These are phyloP conservation scores for Lordiphosa collinella DNA, from an alignment of 1,140 invertebrate genomes.

Conservation along the genomic window DNA sequence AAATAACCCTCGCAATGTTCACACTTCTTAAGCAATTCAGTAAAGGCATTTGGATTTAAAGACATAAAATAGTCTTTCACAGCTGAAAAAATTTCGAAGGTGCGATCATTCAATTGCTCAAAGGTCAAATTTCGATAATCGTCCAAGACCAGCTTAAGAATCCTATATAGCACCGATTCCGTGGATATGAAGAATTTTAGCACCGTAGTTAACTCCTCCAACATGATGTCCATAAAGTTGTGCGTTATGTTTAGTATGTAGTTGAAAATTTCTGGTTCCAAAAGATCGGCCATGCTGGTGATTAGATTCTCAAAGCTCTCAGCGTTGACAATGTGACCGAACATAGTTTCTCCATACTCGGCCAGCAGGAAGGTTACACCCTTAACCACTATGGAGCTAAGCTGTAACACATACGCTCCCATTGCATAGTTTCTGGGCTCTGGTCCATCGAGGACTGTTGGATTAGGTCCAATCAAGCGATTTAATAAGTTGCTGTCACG, in stretches of 20 bases:
- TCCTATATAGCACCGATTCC: constrained; percentile 41
- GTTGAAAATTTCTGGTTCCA: constrained; percentile 6
- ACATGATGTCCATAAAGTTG: constrained; percentile 28
- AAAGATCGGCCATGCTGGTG: constrained; percentile 13
- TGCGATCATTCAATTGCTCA: not conserved
- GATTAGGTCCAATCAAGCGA: constrained; percentile 13
- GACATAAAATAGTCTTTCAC: constrained; percentile 34
- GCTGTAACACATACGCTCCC: constrained; percentile 18
- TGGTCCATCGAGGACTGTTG: not conserved
- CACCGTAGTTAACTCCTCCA: constrained; percentile 23
- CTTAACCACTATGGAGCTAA: constrained; percentile 26
- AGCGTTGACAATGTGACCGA: constrained; percentile 29
- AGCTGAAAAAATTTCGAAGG: constrained; percentile 4
- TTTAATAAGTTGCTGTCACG: not conserved
- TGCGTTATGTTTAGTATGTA: constrained; percentile 19
- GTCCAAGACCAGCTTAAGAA: constrained; percentile 18
- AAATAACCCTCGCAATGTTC: constrained; percentile 34
- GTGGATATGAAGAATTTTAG: constrained; percentile 42
- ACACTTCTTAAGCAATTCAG: constrained; percentile 17
- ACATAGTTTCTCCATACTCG: constrained; percentile 25
- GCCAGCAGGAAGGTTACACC: constrained; percentile 11
- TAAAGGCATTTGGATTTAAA: constrained; percentile 48
- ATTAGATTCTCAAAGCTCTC: constrained; percentile 37
- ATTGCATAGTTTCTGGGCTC: constrained; percentile 28
- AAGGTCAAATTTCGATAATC: not conserved